Evolutionary conservation across 2,888 invertebrate genomes (phyloP), one percentile per base, ranked within the genome.

Genomic region (Capitulum mitella): DNA sequence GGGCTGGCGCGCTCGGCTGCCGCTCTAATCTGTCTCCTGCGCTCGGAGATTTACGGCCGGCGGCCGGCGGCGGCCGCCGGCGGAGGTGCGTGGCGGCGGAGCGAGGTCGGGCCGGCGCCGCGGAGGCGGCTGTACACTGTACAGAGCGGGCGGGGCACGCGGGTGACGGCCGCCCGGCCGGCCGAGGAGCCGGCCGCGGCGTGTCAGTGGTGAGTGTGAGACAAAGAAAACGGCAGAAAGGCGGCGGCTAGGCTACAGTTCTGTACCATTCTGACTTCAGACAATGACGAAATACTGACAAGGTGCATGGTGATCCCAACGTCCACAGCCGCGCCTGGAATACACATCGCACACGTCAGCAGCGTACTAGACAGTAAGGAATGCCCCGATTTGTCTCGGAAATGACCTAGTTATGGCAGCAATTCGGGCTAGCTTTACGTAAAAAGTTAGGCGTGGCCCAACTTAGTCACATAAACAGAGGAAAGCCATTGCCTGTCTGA

Each of bases 281-380:
- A 96, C 89, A 97, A 94, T 88, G 95, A 95, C 90, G 95, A 94
- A 92, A 97, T 97, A 90, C 94, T 94, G 89, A 96, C 92, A 89
- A 97, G 95, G 91, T 95, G 95, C 93, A 97, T 95, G 89, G 96
- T 96, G 90, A 97, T 94, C 88, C 95, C 95, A 88, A 97, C 96
- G 89, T 94, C 95, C 89, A 97, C 97, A 87, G 97, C 95, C 88
- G 93, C 93, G 92, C 94, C 95, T 95, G 93, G 88, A 94, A 92
- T 89, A 78, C 80, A 81, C 79, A 78, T 32, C 34, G 32, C 32
- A 29, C 32, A 16, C 14, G 29, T 8, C 61, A 61, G 22, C 51
- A 19, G 8, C 3, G 51, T 16, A 22, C 51, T 46, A 14, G 46
- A 46, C 46, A 46, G 46, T 46, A 6, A 46, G 46, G 10, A 46